phyloP scores from a whole-genome alignment of 2,888 invertebrate genomes.

The Morinoia aosen region DNA sequence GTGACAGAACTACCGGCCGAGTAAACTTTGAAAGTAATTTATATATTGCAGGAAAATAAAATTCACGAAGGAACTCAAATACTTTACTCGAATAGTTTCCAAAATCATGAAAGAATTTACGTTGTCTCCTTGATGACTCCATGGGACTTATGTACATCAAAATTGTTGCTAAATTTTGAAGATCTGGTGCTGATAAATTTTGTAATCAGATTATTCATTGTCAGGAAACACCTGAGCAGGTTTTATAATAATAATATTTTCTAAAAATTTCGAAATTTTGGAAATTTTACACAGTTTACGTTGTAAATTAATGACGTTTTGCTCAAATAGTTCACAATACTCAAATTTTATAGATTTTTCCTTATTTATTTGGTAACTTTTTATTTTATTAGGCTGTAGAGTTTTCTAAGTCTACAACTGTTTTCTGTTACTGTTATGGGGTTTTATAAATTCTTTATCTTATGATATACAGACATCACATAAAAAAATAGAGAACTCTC shows the following conservation, averaged over 20 bases:
- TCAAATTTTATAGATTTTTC: not conserved
- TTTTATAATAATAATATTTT: too few species aligned
- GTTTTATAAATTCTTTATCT: constrained; percentile 42
- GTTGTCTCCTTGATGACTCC: not conserved
- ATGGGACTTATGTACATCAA: not conserved
- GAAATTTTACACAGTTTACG: too few species aligned
- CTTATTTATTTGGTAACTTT: not conserved
- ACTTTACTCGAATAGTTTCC: not conserved
- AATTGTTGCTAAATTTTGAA: not conserved
- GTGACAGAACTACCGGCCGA: not conserved
- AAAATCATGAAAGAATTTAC: not conserved
- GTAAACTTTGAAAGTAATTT: not conserved
- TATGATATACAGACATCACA: not conserved
- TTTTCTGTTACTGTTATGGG: constrained; percentile 55
- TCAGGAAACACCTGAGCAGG: too few species aligned
- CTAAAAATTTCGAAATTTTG: too few species aligned
- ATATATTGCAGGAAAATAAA: not conserved
- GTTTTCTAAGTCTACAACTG: not conserved
- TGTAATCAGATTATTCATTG: not conserved
- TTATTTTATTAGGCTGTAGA: not conserved
- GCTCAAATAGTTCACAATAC: not conserved
- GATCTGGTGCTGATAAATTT: not conserved
- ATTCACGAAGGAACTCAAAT: not conserved
- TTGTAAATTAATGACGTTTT: not conserved
- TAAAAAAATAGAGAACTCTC: not conserved